phyloP scores from a whole-genome alignment of 2,797 vertebrate genomes.

The Chlorospingus flavigularis region DNA sequence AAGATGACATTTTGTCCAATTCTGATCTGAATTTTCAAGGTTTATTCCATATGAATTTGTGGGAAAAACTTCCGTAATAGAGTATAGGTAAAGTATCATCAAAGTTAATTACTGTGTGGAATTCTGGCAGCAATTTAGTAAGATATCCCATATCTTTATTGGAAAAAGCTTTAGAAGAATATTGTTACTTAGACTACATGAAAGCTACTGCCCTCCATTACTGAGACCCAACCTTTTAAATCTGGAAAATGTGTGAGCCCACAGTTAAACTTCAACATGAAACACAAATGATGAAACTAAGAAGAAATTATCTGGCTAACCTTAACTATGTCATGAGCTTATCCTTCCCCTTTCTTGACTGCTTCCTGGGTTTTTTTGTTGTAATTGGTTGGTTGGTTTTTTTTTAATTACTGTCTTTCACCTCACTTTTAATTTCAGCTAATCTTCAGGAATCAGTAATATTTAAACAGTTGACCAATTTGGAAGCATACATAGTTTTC shows the following conservation, averaged over 20 bases:
- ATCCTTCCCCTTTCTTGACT: neutral
- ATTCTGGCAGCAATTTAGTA: neutral
- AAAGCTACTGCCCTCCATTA: neutral
- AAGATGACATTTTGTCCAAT: neutral
- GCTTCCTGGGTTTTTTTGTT: neutral
- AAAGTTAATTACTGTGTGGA: neutral
- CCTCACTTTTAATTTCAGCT: neutral
- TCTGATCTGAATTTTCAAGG: neutral
- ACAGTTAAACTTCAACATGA: neutral
- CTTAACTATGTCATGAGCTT: fast-evolving
- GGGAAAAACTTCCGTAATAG: neutral
- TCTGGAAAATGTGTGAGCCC: neutral
- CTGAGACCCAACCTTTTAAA: neutral
- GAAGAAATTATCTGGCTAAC: neutral
- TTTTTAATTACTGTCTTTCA: neutral
- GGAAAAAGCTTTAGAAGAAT: neutral
- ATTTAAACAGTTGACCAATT: neutral
- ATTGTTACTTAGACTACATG: neutral
- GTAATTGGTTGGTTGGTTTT: neutral
- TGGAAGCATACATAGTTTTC: neutral
- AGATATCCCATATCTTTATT: neutral
- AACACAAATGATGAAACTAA: neutral
- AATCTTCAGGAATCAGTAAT: neutral
- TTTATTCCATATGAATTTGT: neutral
- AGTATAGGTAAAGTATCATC: neutral